These are phyloP conservation scores for Antheraea pernyi DNA, from an alignment of 1,140 invertebrate genomes.

Conservation along the genomic window DNA sequence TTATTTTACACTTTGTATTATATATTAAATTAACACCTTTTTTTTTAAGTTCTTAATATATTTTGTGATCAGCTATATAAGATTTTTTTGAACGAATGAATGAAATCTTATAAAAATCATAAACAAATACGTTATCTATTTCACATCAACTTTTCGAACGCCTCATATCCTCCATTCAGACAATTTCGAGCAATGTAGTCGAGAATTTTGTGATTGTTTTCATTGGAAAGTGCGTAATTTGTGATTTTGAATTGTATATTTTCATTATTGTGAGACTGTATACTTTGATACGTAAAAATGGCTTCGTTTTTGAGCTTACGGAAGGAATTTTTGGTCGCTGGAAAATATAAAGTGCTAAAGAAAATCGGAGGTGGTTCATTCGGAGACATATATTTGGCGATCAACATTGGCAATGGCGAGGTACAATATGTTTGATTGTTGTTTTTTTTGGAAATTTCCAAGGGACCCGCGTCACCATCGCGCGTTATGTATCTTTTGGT, in stretches of 20 bases:
- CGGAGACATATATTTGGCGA: conserved; percentile 98
- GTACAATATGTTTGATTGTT: conserved; percentile 61
- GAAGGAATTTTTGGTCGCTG: conserved; percentile 81
- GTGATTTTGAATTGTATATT: conserved; percentile 33
- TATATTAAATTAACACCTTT: too few relatives aligned
- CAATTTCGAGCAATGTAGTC: conserved; percentile 46
- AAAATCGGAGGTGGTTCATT: conserved; percentile 99
- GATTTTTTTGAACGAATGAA: not conserved
- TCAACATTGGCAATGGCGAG: conserved; percentile 98
- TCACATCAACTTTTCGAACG: conserved; percentile 31
- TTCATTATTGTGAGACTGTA: conserved; percentile 21
- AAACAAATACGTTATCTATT: not conserved
- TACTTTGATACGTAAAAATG: conserved; percentile 31
- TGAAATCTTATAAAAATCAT: not conserved
- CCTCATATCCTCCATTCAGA: conserved; percentile 39
- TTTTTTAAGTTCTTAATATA: too few relatives aligned
- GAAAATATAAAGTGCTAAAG: conserved; percentile 95
- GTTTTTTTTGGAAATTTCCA: conserved; percentile 21
- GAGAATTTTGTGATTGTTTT: conserved; percentile 46
- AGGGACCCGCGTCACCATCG: conserved; percentile 23
- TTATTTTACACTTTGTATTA: too few relatives aligned
- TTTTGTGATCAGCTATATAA: too few relatives aligned
- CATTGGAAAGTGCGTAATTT: conserved; percentile 42
- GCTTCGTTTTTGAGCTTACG: conserved; percentile 33
- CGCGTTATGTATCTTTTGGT: conserved; percentile 11